phyloP scores from a whole-genome alignment of 2,888 invertebrate genomes.

The Orthosia gracilis region DNA sequence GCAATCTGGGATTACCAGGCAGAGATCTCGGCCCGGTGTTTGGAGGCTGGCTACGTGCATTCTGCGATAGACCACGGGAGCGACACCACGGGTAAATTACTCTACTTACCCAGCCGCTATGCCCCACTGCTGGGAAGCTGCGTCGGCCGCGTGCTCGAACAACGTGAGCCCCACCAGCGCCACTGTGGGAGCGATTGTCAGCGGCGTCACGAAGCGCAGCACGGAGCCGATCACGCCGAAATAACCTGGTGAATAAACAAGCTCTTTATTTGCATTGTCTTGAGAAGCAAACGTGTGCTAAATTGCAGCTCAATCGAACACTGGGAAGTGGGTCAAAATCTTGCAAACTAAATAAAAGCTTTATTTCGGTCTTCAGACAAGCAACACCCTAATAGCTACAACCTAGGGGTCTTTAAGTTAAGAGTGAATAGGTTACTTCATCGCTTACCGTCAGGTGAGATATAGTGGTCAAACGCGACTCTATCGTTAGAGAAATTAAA shows the following conservation, averaged over 20 bases:
- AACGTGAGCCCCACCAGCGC: constrained; percentile 95
- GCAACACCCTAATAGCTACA: not conserved
- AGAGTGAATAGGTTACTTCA: too few relatives aligned
- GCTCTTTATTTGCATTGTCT: not conserved
- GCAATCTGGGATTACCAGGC: too few relatives aligned
- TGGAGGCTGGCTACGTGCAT: too few relatives aligned
- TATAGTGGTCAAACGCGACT: too few relatives aligned
- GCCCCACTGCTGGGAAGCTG: constrained; percentile 96
- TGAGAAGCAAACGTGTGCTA: too few relatives aligned
- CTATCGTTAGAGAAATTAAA: too few relatives aligned
- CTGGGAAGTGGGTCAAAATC: too few relatives aligned
- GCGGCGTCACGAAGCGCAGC: constrained; percentile 94
- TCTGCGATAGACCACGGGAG: not conserved
- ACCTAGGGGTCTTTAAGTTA: too few relatives aligned
- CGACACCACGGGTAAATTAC: not conserved
- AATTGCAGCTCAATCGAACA: too few relatives aligned
- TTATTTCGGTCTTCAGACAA: not conserved
- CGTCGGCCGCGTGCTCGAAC: constrained; percentile 95
- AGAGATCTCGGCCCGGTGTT: too few relatives aligned
- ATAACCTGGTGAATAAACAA: constrained; percentile 79
- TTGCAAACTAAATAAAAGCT: too few relatives aligned
- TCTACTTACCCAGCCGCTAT: constrained; percentile 90
- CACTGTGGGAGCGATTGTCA: constrained; percentile 96
- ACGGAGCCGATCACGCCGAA: constrained; percentile 94
- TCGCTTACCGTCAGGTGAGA: too few relatives aligned